phyloP scores from a whole-genome alignment of 2,888 invertebrate species.

The Anorthoa munda region DNA sequence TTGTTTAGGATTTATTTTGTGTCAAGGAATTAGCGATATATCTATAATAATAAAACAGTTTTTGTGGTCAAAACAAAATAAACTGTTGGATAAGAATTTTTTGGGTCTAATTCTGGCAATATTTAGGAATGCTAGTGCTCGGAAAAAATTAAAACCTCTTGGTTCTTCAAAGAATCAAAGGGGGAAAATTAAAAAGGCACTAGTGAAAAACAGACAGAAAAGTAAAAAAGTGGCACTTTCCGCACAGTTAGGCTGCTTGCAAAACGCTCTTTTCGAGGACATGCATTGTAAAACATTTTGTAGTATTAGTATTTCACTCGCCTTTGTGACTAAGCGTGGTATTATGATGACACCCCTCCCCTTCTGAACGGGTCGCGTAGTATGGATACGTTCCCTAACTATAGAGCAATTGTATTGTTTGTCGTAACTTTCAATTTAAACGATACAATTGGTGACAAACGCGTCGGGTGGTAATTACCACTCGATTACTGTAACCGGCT shows the following conservation, averaged over 20 bases:
- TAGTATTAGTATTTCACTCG: no score
- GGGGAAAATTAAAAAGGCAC: no score
- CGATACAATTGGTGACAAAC: background rate
- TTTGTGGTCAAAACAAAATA: background rate
- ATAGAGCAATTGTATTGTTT: constrained; percentile 13
- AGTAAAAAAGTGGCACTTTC: no score
- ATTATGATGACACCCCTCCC: accelerated
- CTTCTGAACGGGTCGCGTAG: no score
- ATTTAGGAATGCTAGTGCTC: background rate
- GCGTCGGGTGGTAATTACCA: background rate
- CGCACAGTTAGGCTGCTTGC: no score
- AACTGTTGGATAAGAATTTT: background rate
- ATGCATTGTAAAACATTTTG: no score
- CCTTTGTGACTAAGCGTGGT: no score
- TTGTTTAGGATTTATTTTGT: background rate
- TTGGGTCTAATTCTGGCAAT: background rate
- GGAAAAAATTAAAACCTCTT: background rate
- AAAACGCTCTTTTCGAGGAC: no score
- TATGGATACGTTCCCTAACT: background rate
- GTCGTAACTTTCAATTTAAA: background rate
- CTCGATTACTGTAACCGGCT: background rate
- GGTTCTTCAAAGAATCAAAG: background rate
- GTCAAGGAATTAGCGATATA: no score
- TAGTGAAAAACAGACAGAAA: no score
- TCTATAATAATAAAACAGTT: background rate